Percentiles rank a stretch among this genome's conserved stretches.
These are phyloP conservation scores for Brachypterus glaber DNA, from an alignment of 2,888 invertebrate species.

Conservation along the genomic window DNA sequence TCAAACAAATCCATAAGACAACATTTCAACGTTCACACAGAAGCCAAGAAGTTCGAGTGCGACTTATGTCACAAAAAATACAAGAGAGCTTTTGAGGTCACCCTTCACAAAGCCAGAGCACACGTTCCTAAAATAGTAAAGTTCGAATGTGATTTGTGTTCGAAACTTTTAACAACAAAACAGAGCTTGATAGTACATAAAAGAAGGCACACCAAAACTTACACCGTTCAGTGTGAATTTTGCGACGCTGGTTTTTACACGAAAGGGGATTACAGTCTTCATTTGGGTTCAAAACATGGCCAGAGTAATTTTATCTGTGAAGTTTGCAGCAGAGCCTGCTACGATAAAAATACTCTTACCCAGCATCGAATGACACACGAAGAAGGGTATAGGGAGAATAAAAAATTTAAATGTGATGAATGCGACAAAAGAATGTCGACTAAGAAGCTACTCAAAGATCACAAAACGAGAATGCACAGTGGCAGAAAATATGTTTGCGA, in stretches of 20 bases:
- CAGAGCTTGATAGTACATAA: slow-evolving; percentile 7
- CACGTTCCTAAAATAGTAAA: slow-evolving; percentile 28
- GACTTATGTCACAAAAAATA: no score
- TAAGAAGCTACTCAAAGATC: slow-evolving; percentile 22
- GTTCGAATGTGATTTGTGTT: slow-evolving; percentile 41
- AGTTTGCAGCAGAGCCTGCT: slow-evolving; percentile 26
- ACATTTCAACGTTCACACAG: no score
- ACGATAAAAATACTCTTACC: slow-evolving; percentile 14
- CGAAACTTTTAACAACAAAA: slow-evolving; percentile 41
- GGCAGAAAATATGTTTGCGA: slow-evolving; percentile 36
- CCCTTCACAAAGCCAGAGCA: no score
- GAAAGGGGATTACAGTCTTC: slow-evolving; percentile 18
- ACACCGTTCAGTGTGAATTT: slow-evolving; percentile 20
- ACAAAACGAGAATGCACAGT: slow-evolving; percentile 23
- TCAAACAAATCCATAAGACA: no score
- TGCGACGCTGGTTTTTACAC: slow-evolving; percentile 21
- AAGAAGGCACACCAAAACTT: slow-evolving; percentile 6
- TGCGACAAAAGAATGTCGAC: slow-evolving; percentile 44
- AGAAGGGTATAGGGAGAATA: background rate
- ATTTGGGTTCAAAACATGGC: slow-evolving; percentile 3
- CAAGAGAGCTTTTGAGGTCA: no score
- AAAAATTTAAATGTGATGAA: slow-evolving; percentile 40
- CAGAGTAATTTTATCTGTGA: slow-evolving; percentile 30
- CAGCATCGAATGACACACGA: slow-evolving; percentile 1
- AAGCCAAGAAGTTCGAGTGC: no score